Evolutionary conservation across 2,888 invertebrate genomes (phyloP), one percentile per base, ranked within the genome.

Genomic region (Macrosoma leucophasiata): DNA sequence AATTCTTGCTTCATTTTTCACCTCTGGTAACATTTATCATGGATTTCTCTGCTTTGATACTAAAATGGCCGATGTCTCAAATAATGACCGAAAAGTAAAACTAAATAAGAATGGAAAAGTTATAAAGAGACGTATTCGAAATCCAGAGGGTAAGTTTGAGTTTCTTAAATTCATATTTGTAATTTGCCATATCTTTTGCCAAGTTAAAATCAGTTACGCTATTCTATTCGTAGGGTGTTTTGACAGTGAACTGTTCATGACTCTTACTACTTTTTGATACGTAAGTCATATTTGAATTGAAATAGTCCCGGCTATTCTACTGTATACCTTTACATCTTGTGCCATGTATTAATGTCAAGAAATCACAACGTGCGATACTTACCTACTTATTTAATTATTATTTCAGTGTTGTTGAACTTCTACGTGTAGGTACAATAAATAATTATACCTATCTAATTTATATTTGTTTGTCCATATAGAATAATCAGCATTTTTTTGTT

Each of bases 61-160:
- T 69, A 84, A 84, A 84, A 84, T 84, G 84, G 84, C 84, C 71
- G 84, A 84, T 84, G 84, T 84, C 82, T 66, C 81, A 75, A 76
- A 60, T 55, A 67, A 54, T 62, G 84, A 84, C 20, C 73, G 81
- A 46, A 85, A 82, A 79, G 52, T 77, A 58, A 84, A 84, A 61
- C 65, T 77, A 48, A 75, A 63, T 58, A 85, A 82, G 76, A 77
- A 74, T 54, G 79, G 79, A 20, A 82, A 84, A 79, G 62, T 82
- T 62, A 71, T 78, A 35, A 85, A 84, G 66, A 79, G 70, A 58
- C 75, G 85, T 27, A 42, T 70, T 38, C 66, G 81, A 58, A 84
- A 85, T 62, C 85, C 85, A 41, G 84, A 84, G 76, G 85, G 85
- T 77, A 62, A 58, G 50, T 44, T 49, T 46, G 39, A 41, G 28